Conservation (phyloP, 2,888 invertebrate genomes). For the Erebia ligea region DNA sequence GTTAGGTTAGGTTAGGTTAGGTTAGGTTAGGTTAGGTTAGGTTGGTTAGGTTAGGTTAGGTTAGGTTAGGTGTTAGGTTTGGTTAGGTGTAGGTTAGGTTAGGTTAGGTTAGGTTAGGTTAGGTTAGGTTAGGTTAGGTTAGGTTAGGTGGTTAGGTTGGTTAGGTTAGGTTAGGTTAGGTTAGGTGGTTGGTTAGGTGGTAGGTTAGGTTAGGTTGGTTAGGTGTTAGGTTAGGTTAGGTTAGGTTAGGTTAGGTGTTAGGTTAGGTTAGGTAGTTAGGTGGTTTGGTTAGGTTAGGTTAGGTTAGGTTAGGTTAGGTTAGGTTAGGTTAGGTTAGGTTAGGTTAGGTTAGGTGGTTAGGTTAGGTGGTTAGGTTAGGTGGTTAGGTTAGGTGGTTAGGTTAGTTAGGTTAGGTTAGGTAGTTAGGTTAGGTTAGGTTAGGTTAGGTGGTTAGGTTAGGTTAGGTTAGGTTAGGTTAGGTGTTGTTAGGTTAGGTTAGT, state of each 20-base stretch:
- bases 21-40: constrained; percentile 35
- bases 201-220: constrained; percentile 41
- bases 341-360: constrained; percentile 36
- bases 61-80: constrained; percentile 38
- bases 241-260: constrained; percentile 23
- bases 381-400: constrained; percentile 37
- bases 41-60: constrained; percentile 36
- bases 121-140: constrained; percentile 1
- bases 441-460: too few species aligned
- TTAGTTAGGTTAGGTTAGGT: constrained; percentile 38
- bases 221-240: constrained; percentile 37
- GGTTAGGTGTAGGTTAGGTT: constrained; percentile 38
- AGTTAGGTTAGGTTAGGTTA: constrained; percentile 38
- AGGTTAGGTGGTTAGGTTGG: not conserved
- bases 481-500: too few species aligned
- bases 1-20: constrained; percentile 24
- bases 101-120: constrained; percentile 32
- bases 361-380: constrained; percentile 39
- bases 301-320: constrained; percentile 38
- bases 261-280: too few species aligned
- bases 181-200: too few species aligned
- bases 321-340: constrained; percentile 29
- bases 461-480: constrained; percentile 4
- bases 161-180: constrained; percentile 26
- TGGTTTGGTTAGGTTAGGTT: constrained; percentile 39